Conservation (phyloP, 2,888 invertebrate genomes). For the Stenodema calcarata region DNA sequence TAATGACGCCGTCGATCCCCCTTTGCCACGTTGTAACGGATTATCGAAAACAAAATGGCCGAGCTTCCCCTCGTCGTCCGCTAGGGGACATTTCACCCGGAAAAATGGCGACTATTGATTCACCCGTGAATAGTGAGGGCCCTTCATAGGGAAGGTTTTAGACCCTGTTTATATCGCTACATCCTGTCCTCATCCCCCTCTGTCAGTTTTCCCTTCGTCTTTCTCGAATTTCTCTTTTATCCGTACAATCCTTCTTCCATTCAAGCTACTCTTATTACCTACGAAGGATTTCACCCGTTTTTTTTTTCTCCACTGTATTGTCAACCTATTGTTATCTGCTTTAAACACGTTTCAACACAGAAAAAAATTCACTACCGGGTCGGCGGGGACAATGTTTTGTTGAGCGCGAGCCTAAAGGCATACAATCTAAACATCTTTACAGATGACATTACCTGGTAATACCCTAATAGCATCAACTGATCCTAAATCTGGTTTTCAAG, state of each 20-base stretch:
- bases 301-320: not conserved
- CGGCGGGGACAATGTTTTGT: not conserved
- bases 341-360: slow-evolving; percentile 30
- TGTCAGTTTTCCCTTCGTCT: slow-evolving; percentile 20
- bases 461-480: slow-evolving; percentile 34
- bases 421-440: slow-evolving; percentile 47
- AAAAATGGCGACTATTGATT: slow-evolving; percentile 52
- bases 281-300: slow-evolving; percentile 11
- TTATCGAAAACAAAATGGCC: slow-evolving; percentile 47
- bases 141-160: slow-evolving; percentile 13
- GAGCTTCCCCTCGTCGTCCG: slow-evolving; percentile 5
- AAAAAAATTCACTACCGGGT: slow-evolving; percentile 36
- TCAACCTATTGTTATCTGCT: not conserved
- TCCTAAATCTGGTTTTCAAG: not conserved
- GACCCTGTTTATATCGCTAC: slow-evolving; percentile 50
- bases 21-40: slow-evolving; percentile 32
- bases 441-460: not conserved
- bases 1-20: slow-evolving; percentile 21
- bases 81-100: not conserved
- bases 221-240: not conserved
- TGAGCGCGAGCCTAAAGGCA: slow-evolving; percentile 1
- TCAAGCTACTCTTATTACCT: slow-evolving; percentile 30
- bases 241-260: slow-evolving; percentile 13
- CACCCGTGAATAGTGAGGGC: not conserved
- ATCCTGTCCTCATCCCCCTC: slow-evolving; percentile 23